Evolutionary conservation across 2,113 vertebrate species (phyloP).

Genomic region (Myanophis thanlyinensis): DNA sequence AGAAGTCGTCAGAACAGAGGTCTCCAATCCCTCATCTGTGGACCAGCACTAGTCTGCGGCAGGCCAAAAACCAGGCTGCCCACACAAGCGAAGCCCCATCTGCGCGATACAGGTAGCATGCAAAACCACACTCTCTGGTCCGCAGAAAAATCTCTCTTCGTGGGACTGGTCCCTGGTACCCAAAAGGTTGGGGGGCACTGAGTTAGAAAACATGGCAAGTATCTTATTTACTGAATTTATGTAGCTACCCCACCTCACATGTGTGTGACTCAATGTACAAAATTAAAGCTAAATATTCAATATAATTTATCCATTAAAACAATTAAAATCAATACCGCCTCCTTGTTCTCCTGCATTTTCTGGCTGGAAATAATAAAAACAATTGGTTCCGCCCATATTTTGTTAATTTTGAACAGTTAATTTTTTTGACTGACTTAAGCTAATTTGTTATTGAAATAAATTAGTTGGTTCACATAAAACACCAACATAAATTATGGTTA

Average conservation of each 20-base stretch:
- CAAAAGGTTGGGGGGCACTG: too few species aligned
- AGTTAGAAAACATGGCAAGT: neutral
- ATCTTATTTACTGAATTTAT: neutral
- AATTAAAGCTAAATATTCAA: neutral
- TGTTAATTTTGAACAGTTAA: neutral
- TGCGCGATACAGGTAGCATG: too few species aligned
- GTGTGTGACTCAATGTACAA: neutral
- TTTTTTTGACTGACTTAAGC: neutral
- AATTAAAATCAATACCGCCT: neutral
- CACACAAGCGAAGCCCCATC: too few species aligned
- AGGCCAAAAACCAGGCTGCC: too few species aligned
- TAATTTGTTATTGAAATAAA: neutral
- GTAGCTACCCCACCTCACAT: neutral
- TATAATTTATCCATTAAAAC: neutral
- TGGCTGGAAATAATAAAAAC: neutral
- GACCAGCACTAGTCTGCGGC: too few species aligned
- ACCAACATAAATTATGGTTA: neutral
- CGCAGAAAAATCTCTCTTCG: too few species aligned
- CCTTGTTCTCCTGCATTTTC: neutral
- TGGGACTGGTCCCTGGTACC: too few species aligned
- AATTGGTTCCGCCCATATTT: neutral
- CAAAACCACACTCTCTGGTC: too few species aligned
- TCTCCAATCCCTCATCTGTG: too few species aligned
- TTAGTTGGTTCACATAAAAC: neutral
- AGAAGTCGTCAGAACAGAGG: neutral